These are phyloP conservation scores for Drosophila repletoides DNA, from an alignment of 1,140 invertebrate species.

Conservation along the genomic window DNA sequence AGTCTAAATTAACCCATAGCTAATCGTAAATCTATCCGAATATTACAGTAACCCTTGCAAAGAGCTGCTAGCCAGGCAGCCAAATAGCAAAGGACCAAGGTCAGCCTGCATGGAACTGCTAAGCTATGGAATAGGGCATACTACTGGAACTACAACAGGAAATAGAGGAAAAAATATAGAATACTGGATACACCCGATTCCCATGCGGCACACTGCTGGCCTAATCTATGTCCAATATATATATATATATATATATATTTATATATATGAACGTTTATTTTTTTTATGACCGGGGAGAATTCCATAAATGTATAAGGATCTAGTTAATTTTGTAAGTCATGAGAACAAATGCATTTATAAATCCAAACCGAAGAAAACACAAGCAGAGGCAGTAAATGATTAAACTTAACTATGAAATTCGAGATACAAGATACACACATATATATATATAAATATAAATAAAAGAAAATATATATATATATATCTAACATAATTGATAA, in stretches of 20 bases:
- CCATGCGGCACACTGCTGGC: slow-evolving; percentile 53
- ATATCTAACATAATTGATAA: slow-evolving; percentile 49
- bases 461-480: slow-evolving; percentile 10
- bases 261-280: slow-evolving; percentile 14
- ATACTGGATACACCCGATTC: slow-evolving; percentile 26
- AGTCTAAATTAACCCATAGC: background rate
- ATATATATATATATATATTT: slow-evolving; percentile 11
- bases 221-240: slow-evolving; percentile 65
- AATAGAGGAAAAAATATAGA: too few species aligned
- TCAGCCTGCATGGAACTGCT: slow-evolving; percentile 55
- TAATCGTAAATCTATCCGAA: slow-evolving; percentile 11
- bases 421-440: slow-evolving; percentile 38
- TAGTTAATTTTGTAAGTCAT: slow-evolving; percentile 74
- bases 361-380: slow-evolving; percentile 58
- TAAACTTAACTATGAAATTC: slow-evolving; percentile 46
- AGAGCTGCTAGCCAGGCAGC: slow-evolving; percentile 77
- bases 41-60: slow-evolving; percentile 78
- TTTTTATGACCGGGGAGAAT: slow-evolving; percentile 30
- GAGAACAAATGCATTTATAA: slow-evolving; percentile 81
- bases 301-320: slow-evolving; percentile 35
- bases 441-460: slow-evolving; percentile 10
- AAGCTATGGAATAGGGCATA: slow-evolving; percentile 3
- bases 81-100: slow-evolving; percentile 75
- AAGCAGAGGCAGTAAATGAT: slow-evolving; percentile 50
- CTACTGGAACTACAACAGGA: background rate